Evolutionary conservation across 2,113 vertebrate genomes (phyloP).

Genomic region (Crypturellus undulatus): DNA sequence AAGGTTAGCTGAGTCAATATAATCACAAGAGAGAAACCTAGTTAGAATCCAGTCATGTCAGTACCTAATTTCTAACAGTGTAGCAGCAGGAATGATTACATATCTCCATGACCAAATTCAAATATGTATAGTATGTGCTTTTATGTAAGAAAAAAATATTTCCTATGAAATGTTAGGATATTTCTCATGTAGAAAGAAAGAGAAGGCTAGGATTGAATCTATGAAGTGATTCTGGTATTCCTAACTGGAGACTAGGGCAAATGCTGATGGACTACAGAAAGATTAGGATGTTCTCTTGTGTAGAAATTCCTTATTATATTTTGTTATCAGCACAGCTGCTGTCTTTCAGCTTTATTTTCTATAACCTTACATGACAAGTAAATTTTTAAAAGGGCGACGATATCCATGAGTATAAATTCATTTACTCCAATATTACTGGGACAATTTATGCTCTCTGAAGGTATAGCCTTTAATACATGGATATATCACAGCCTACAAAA

Average conservation of each 20-base stretch:
- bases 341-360: not conserved
- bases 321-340: not conserved
- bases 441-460: not conserved
- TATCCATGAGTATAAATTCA: not conserved
- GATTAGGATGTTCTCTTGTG: not conserved
- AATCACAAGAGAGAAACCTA: not conserved
- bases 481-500: not conserved
- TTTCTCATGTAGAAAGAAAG: not conserved
- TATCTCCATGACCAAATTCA: not conserved
- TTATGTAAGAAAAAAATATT: not conserved
- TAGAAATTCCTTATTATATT: not conserved
- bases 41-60: not conserved
- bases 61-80: not conserved
- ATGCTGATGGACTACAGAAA: not conserved
- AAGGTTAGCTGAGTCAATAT: not conserved
- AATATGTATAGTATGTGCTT: not conserved
- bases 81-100: not conserved
- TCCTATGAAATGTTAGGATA: not conserved
- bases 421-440: not conserved
- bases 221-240: accelerated
- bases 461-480: conserved; percentile 7
- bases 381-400: not conserved
- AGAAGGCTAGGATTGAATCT: not conserved
- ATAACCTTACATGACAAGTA: not conserved
- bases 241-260: not conserved